These are phyloP conservation scores for Poecilia velifera DNA, from an alignment of 2,797 vertebrate genomes.

Conservation along the genomic window DNA sequence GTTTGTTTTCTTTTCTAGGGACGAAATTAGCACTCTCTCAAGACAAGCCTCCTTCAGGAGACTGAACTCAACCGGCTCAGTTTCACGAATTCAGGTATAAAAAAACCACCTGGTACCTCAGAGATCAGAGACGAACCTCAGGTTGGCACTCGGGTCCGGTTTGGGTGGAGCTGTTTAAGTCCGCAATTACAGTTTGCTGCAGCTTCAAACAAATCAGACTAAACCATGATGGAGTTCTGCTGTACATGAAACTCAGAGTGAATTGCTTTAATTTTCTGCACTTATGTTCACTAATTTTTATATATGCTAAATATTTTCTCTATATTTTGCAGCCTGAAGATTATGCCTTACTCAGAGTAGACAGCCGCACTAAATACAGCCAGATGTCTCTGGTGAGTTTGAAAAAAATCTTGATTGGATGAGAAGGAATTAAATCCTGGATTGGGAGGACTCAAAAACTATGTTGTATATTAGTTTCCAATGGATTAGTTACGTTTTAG, in stretches of 20 bases:
- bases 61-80: constrained; percentile 81
- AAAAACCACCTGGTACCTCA: constrained; percentile 28
- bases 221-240: background rate
- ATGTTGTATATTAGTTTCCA: background rate
- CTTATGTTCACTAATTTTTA: background rate
- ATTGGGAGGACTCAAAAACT: no score
- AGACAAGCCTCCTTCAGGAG: constrained; percentile 82
- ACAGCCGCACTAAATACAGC: constrained; percentile 70
- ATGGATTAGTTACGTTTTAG: background rate
- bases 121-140: constrained; percentile 37
- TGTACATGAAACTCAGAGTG: constrained; percentile 3
- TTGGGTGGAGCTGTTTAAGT: constrained; percentile 32
- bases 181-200: constrained; percentile 53
- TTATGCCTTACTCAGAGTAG: constrained; percentile 59
- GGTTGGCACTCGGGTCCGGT: constrained; percentile 18
- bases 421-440: background rate
- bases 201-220: constrained; percentile 30
- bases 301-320: constrained; percentile 1
- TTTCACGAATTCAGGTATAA: constrained; percentile 76
- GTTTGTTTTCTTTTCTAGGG: constrained; percentile 59
- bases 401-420: background rate
- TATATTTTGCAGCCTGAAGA: constrained; percentile 67
- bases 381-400: constrained; percentile 76
- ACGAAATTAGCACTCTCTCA: constrained; percentile 80
- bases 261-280: constrained; percentile 4